These are phyloP conservation scores for Mustela nigripes DNA, from an alignment of 2,113 vertebrate species.

Conservation along the genomic window DNA sequence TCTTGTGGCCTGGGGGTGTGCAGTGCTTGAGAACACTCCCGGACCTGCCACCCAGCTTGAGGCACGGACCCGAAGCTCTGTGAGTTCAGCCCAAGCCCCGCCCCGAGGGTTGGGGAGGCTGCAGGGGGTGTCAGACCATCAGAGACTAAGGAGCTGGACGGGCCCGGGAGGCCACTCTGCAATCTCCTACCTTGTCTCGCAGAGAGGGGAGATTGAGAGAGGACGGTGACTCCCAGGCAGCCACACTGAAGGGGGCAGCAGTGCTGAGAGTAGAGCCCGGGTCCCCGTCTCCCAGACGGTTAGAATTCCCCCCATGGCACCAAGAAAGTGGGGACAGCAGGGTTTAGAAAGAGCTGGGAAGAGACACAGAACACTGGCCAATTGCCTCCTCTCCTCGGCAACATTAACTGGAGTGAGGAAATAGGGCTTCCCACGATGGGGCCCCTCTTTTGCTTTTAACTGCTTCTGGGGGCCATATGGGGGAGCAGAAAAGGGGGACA, in stretches of 20 bases:
- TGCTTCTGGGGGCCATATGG: background rate
- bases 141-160: background rate
- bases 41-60: rapidly evolving
- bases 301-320: background rate
- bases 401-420: rapidly evolving
- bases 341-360: background rate
- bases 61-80: background rate
- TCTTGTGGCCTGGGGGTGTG: rapidly evolving
- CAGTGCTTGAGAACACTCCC: background rate
- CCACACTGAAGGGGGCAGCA: background rate
- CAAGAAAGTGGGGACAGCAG: rapidly evolving
- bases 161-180: background rate
- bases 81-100: background rate
- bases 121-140: background rate
- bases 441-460: background rate
- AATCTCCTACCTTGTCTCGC: background rate
- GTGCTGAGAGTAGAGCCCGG: background rate
- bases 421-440: rapidly evolving
- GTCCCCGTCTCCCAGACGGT: background rate
- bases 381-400: background rate
- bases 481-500: background rate
- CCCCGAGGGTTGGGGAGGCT: background rate
- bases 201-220: background rate
- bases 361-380: background rate
- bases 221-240: rapidly evolving